Base-by-base conservation (phyloP, 2,888 invertebrate species). In the Chydorus sphaericus region DNA sequence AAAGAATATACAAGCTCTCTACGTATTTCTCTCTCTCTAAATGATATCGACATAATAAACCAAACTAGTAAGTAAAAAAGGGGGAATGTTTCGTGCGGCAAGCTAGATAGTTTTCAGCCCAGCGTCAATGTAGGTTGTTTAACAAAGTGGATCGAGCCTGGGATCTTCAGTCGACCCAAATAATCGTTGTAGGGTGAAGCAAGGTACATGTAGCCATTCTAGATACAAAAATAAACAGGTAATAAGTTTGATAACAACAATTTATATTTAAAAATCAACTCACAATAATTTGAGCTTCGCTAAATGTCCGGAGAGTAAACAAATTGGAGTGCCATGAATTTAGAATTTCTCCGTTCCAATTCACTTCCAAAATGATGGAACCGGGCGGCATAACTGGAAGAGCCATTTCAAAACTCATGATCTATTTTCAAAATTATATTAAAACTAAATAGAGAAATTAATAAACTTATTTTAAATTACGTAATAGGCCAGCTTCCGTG, bases 331-430 rank as follows among this genome's bases (percentile, higher is more conserved):
- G 54, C 57, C 57, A 57, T 6, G 57, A 57, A 31, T 49, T 26
- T 1, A 57, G 6, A 59, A 88, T 77, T 58, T 82, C 79, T 20
- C 88, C 89, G 62, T 76, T 75, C 74, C 79, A 79, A 64, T 84
- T 80, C 1, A 86, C 63, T 64, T 82, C 80, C 36, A 85, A 62
- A n/a, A 48, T 52, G 23, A 52, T 31, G 10, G 52, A 31, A 26
- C 36, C 33, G 11, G n/a, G 18, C 6, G 52, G 52, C 10, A 36
- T 8, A n/a, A 37, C 26, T n/a, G 31, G 26, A 2, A 31, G 18
- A 5, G 26, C 1, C 4, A 18, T 16, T n/a, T 31, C 33, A 31
- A 52, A 33, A 52, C 31, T 52, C 33, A 52, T 31, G 2, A 52
- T 7, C 52, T 52, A n/a, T 23, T n/a, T n/a, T n/a, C n/a, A n/a